Conservation (phyloP, 1,140 invertebrate genomes). For the Drosophila truncata region DNA sequence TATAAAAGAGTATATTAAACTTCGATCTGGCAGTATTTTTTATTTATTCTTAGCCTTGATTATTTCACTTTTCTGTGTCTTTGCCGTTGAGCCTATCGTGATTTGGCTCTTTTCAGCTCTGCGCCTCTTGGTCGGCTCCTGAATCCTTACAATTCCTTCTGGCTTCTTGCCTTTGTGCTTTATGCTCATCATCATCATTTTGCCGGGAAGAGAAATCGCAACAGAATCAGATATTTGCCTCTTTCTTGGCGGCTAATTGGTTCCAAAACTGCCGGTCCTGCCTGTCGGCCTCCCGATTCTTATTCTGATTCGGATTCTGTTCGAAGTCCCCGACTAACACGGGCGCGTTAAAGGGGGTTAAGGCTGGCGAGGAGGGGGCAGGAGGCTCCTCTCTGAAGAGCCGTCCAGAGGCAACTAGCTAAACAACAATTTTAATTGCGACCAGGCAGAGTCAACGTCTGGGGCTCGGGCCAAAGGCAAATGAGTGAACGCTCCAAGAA, state of each 20-base stretch:
- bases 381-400: not conserved
- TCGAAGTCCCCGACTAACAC: slow-evolving; percentile 5
- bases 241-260: slow-evolving; percentile 57
- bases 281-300: slow-evolving; percentile 34
- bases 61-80: slow-evolving; percentile 27
- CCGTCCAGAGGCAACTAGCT: slow-evolving; percentile 49
- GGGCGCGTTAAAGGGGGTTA: not conserved
- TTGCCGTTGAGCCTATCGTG: slow-evolving; percentile 50
- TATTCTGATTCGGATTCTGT: slow-evolving; percentile 5
- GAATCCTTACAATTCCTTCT: slow-evolving; percentile 41
- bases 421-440: slow-evolving; percentile 78
- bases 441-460: slow-evolving; percentile 51
- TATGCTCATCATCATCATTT: slow-evolving; percentile 77
- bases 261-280: slow-evolving; percentile 49
- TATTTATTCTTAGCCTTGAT: not conserved
- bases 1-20: not conserved
- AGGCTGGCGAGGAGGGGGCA: too few species aligned
- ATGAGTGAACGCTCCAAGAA: slow-evolving; percentile 70
- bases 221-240: slow-evolving; percentile 47
- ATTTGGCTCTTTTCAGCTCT: slow-evolving; percentile 44
- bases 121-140: slow-evolving; percentile 5
- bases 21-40: not conserved
- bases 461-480: slow-evolving; percentile 69
- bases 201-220: slow-evolving; percentile 28
- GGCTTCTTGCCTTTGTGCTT: slow-evolving; percentile 55